A percentile compares a stretch with the other conserved stretches of the same genome.
These are phyloP conservation scores for Nettapus auritus DNA, from an alignment of 2,113 vertebrate species.

Conservation along the genomic window DNA sequence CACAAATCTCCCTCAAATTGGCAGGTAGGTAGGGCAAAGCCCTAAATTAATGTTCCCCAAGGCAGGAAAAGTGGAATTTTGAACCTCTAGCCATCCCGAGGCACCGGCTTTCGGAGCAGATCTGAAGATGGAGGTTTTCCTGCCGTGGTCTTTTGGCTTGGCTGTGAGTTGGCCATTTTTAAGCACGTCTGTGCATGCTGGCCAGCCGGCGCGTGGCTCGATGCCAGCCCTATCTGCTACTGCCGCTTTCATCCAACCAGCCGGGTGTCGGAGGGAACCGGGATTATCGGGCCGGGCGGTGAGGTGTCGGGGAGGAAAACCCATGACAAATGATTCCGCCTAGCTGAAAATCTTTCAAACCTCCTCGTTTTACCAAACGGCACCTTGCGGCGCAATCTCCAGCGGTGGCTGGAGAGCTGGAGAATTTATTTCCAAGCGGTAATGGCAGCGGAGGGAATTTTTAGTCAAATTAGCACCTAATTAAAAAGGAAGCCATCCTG, in stretches of 20 bases:
- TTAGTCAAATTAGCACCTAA: neutral
- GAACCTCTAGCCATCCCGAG: neutral
- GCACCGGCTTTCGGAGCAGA: neutral
- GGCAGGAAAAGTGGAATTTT: neutral
- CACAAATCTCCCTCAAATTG: neutral
- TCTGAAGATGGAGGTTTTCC: neutral
- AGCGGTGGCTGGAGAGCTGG: neutral
- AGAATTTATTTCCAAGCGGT: neutral
- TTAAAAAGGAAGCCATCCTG: neutral
- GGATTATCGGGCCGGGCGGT: neutral
- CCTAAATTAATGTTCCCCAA: neutral
- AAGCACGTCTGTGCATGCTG: rapidly evolving
- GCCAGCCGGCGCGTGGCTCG: neutral
- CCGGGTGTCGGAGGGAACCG: no score
- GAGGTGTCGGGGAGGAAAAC: neutral
- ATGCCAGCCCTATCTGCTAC: neutral
- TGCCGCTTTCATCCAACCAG: neutral
- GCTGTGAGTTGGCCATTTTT: rapidly evolving
- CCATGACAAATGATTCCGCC: rapidly evolving
- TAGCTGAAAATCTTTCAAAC: neutral
- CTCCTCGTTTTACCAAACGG: rapidly evolving
- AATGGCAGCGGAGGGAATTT: neutral
- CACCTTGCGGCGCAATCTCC: neutral
- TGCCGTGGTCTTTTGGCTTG: neutral
- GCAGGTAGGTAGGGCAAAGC: neutral